phyloP scores from a whole-genome alignment of 2,113 vertebrate genomes.

The Corythaeola cristata region DNA sequence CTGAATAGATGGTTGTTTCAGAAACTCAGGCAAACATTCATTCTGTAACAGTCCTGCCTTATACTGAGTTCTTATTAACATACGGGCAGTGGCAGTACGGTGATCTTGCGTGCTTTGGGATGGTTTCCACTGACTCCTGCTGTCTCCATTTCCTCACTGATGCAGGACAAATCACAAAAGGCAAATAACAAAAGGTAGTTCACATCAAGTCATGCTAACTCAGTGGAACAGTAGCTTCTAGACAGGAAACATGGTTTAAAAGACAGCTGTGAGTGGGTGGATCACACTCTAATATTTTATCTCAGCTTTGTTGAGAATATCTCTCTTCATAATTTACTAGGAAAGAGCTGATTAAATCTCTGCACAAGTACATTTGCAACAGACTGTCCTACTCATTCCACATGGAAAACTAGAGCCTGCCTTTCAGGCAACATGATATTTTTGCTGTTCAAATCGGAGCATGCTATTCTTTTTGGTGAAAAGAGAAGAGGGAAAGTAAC shows the following conservation, averaged over 20 bases:
- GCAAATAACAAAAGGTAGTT: not conserved
- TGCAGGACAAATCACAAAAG: not conserved
- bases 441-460: not conserved
- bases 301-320: not conserved
- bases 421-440: not conserved
- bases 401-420: not conserved
- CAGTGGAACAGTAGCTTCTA: not conserved
- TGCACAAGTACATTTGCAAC: not conserved
- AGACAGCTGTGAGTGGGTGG: not conserved
- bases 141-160: not conserved
- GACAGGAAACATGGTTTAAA: not conserved
- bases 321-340: not conserved
- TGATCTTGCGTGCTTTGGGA: not conserved
- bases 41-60: not conserved
- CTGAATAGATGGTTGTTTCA: not conserved
- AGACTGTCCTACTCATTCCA: not conserved
- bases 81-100: not conserved
- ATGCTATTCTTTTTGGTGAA: not conserved
- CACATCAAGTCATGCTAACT: not conserved
- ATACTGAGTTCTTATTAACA: not conserved
- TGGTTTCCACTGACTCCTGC: not conserved
- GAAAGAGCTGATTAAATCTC: not conserved
- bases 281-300: not conserved
- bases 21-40: not conserved
- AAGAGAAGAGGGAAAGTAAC: not conserved